Evolutionary conservation across 2,888 invertebrate species (phyloP), one percentile per base, ranked within the genome.

Genomic region (Stenchaetothrips biformis): DNA sequence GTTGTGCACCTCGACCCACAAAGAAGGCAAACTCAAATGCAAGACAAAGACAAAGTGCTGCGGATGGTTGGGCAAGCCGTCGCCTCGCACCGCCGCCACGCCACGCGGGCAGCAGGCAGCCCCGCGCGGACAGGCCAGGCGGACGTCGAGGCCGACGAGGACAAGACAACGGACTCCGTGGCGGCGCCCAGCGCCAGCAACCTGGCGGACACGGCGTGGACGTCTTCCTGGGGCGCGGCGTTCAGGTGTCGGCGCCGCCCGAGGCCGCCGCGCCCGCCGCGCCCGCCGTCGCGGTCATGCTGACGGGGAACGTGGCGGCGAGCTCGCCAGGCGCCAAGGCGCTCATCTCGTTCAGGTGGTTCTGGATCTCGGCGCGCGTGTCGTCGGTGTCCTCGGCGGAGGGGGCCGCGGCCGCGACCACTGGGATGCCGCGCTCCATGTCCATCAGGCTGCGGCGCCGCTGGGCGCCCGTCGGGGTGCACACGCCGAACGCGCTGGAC

Each of bases 261-360:
- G 37, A 37, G 67, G 21, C 21, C 2, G 67, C 67, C 7, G 16
- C 18, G 21, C n/a, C 21, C n/a, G 67, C 21, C 7, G 67, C 0
- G 6, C 25, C 21, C 9, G 25, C 2, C 9, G 21, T 2, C 21
- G 67, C 21, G 21, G 67, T 67, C 21, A 74, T 21, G 7, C 21
- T 25, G 8, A 21, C 67, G 21, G 67, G 67, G 67, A 74, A 74
- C 21, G 67, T 74, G 67, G 67, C 67, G 67, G 67, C 67, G 25
- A 74, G 67, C 67, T 74, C 67, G 67, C 9, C 67, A 8, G 67
- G 67, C 67, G 67, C 67, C 25, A 7, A 7, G 21, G 25, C 21
- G 21, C 21, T 21, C 67, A 74, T 74, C 67, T 74, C 67, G 67
- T 74, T 74, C 9, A 74, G 21, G 67, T 74, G 67, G 67, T 74